Evolutionary conservation across 2,888 invertebrate genomes (phyloP).

Genomic region (Yponomeuta plumbellus): DNA sequence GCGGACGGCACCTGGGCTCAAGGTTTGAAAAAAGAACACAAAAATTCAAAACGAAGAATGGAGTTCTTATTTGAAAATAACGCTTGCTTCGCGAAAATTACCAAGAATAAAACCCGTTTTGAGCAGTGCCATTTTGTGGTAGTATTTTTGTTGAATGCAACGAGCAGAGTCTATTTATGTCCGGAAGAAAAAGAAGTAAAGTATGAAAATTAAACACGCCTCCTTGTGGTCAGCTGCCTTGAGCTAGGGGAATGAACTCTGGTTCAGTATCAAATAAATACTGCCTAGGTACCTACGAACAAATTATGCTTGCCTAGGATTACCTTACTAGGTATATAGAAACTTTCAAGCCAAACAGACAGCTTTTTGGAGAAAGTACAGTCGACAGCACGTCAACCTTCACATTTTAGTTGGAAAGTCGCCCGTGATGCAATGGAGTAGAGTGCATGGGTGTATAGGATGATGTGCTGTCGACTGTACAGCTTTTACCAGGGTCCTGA

Average conservation of each 20-base stretch:
- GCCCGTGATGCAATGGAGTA: too few relatives aligned
- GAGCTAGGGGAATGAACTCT: slow-evolving; percentile 5
- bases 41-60: background rate
- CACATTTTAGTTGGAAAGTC: too few relatives aligned
- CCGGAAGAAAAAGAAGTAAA: slow-evolving; percentile 3
- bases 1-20: slow-evolving; percentile 33
- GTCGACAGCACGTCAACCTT: too few relatives aligned
- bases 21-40: slow-evolving; percentile 36
- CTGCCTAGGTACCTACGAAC: background rate
- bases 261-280: background rate
- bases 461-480: too few relatives aligned
- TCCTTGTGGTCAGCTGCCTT: slow-evolving; percentile 5
- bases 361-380: too few relatives aligned
- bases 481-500: too few relatives aligned
- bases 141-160: slow-evolving; percentile 36
- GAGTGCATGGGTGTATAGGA: too few relatives aligned
- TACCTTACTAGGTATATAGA: too few relatives aligned
- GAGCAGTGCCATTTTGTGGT: slow-evolving; percentile 12
- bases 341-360: too few relatives aligned
- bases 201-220: slow-evolving; percentile 2
- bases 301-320: background rate
- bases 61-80: background rate
- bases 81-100: slow-evolving; percentile 27
- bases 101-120: slow-evolving; percentile 30
- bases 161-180: slow-evolving; percentile 21